These are phyloP conservation scores for Triplophysa rosa DNA, from an alignment of 2,113 vertebrate species.

Conservation along the genomic window DNA sequence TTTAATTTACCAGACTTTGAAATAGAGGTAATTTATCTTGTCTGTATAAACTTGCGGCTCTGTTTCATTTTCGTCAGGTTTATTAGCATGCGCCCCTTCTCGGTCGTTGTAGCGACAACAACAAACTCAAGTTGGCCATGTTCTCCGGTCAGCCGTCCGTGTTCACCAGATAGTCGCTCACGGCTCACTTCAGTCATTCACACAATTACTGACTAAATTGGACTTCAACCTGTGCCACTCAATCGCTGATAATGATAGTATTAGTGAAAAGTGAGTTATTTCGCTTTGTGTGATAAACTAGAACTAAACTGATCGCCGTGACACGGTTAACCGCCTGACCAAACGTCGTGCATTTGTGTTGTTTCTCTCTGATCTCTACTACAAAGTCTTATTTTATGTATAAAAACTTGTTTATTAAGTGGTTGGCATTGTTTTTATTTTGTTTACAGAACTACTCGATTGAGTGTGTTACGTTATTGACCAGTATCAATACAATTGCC, in stretches of 20 bases:
- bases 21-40: conserved; percentile 85
- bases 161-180: background rate
- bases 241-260: background rate
- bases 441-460: background rate
- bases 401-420: background rate
- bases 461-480: background rate
- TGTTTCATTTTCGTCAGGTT: background rate
- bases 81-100: background rate
- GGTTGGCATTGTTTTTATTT: background rate
- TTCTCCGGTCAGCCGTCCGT: background rate
- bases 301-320: background rate
- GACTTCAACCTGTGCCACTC: background rate
- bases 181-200: background rate
- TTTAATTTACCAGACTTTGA: conserved; percentile 95
- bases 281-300: background rate
- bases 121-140: conserved; percentile 1
- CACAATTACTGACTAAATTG: background rate
- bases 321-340: background rate
- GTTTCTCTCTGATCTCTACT: background rate
- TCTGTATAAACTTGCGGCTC: background rate
- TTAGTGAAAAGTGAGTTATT: background rate
- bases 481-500: background rate
- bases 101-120: background rate
- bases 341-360: background rate
- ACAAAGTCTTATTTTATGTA: background rate